A percentile compares a stretch with the other conserved stretches of the same genome.
Conservation (phyloP, 2,888 invertebrate genomes). For the Tubulanus polymorphus region DNA sequence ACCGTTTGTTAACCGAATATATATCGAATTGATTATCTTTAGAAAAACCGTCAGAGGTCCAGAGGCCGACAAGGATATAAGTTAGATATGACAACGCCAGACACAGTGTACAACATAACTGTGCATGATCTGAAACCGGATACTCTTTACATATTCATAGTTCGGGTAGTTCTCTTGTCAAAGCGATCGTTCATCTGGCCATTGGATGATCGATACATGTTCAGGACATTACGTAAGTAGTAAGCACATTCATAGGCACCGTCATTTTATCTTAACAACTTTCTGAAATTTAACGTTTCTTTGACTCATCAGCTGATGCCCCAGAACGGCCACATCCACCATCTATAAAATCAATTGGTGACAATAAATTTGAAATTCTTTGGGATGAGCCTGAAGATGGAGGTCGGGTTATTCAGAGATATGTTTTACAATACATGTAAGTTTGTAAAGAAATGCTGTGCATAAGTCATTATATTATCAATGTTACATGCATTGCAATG, state of each 20-base stretch:
- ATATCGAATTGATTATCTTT: too few relatives aligned
- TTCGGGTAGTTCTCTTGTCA: too few relatives aligned
- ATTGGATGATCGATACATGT: constrained; percentile 51
- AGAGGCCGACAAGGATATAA: too few relatives aligned
- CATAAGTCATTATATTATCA: too few relatives aligned
- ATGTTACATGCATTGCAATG: too few relatives aligned
- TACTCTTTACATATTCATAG: too few relatives aligned
- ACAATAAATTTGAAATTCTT: constrained; percentile 71
- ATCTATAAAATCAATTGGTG: constrained; percentile 68
- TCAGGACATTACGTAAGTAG: constrained; percentile 68
- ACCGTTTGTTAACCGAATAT: too few relatives aligned
- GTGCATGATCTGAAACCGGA: too few relatives aligned
- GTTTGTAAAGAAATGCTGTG: constrained; percentile 2
- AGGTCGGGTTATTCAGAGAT: constrained; percentile 70
- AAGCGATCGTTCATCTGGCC: constrained; percentile 1
- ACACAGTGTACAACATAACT: too few relatives aligned
- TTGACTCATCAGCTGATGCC: constrained; percentile 48
- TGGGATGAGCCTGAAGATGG: constrained; percentile 77
- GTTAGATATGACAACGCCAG: too few relatives aligned
- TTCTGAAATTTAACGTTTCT: too few relatives aligned
- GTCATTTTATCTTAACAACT: constrained; percentile 5
- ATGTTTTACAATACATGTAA: constrained; percentile 68
- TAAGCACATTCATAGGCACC: not conserved
- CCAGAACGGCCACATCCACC: constrained; percentile 77
- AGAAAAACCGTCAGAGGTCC: too few relatives aligned